Conservation (phyloP, 2,797 vertebrate species). For the Thripadectes ignobilis region DNA sequence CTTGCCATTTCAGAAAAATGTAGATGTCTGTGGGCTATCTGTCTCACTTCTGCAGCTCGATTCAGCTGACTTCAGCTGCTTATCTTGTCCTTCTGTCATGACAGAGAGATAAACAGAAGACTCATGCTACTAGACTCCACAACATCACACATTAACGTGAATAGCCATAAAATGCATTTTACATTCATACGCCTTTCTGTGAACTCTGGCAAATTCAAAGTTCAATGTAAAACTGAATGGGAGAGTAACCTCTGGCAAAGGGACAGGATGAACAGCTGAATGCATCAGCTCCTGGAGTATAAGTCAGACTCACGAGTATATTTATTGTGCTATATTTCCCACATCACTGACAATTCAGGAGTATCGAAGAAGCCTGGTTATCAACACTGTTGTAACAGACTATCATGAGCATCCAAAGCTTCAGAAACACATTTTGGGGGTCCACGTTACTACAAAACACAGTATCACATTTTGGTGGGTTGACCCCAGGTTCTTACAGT, state of each 20-base stretch:
- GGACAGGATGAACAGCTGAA: constrained; percentile 27
- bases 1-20: background rate
- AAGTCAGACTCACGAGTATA: background rate
- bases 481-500: background rate
- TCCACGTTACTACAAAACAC: background rate
- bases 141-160: background rate
- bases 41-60: background rate
- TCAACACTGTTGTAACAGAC: background rate
- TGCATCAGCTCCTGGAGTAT: background rate
- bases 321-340: background rate
- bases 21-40: background rate
- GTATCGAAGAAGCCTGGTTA: background rate
- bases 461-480: background rate
- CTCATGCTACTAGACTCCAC: background rate
- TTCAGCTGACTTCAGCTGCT: background rate
- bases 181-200: background rate
- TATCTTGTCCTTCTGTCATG: background rate
- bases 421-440: background rate
- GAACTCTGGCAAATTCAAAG: background rate
- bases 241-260: constrained; percentile 11
- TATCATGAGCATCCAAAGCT: background rate
- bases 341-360: fast-evolving
- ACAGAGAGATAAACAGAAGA: background rate
- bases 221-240: constrained; percentile 9
- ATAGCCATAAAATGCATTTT: background rate